A percentile compares a stretch with the other conserved stretches of the same genome.
These are phyloP conservation scores for Brachionus manjavacas DNA, from an alignment of 1,140 invertebrate species.

Conservation along the genomic window DNA sequence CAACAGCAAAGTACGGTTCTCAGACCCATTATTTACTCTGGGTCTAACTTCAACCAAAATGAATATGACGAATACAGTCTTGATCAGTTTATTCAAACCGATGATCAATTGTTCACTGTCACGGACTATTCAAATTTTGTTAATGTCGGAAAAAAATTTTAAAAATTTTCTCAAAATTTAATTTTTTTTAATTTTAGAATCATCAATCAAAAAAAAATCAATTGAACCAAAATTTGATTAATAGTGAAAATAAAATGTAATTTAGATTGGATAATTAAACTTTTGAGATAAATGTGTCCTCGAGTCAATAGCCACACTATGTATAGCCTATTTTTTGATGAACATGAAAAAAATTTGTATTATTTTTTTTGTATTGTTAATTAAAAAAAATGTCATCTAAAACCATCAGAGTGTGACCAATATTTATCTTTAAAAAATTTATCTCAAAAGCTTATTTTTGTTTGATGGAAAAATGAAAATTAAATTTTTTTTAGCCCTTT, in stretches of 20 bases:
- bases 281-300: not conserved
- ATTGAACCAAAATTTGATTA: not conserved
- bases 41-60: not conserved
- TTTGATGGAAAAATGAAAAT: not conserved
- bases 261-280: not conserved
- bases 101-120: not conserved
- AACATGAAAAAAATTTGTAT: not conserved
- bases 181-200: not conserved
- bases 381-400: not conserved
- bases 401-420: not conserved
- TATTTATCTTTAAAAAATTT: not conserved
- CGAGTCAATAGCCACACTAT: not conserved
- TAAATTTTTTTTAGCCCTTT: not conserved
- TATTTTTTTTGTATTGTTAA: not conserved
- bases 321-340: not conserved
- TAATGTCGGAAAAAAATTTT: not conserved
- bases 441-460: not conserved
- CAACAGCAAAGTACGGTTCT: not conserved
- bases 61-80: not conserved
- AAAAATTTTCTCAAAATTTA: not conserved
- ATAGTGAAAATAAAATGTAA: not conserved
- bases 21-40: constrained; percentile 5
- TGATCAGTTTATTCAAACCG: constrained; percentile 6
- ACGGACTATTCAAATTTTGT: not conserved
- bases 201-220: not conserved